Evolutionary conservation across 2,888 invertebrate genomes (phyloP).

Genomic region (Netelia melanura): DNA sequence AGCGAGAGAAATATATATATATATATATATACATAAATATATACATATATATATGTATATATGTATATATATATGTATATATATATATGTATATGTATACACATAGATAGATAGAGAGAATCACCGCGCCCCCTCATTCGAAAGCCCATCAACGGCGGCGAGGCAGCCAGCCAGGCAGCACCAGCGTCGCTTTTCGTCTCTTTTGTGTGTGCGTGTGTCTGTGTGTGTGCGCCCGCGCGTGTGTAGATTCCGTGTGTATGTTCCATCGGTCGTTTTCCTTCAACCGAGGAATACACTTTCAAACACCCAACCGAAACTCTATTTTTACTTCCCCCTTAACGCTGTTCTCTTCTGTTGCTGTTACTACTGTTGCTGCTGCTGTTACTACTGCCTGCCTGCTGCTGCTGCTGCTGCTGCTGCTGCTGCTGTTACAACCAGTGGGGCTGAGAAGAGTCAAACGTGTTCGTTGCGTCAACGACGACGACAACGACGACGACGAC

Average conservation of each 20-base stretch:
- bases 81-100: no score
- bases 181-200: conserved; percentile 68
- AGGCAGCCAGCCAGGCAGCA: conserved; percentile 81
- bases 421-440: background rate
- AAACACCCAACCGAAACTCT: conserved; percentile 65
- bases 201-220: conserved; percentile 11
- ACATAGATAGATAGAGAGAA: conserved; percentile 12
- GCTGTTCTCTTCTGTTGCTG: conserved; percentile 33
- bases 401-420: background rate
- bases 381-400: conserved; percentile 14
- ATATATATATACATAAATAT: no score
- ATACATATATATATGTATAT: no score
- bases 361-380: conserved; percentile 24
- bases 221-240: background rate
- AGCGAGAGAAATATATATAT: no score
- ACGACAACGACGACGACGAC: conserved; percentile 11
- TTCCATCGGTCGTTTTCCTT: conserved; percentile 53
- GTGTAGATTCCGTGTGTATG: conserved; percentile 13
- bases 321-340: conserved; percentile 71
- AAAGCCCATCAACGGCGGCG: conserved; percentile 65
- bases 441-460: conserved; percentile 6
- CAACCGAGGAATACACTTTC: conserved; percentile 54
- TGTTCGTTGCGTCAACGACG: conserved; percentile 15
- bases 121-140: conserved; percentile 65
- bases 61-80: no score